Percentiles rank a stretch among this genome's conserved stretches.
These are phyloP conservation scores for Trichechus manatus DNA, from an alignment of 2,113 vertebrate genomes.

Conservation along the genomic window DNA sequence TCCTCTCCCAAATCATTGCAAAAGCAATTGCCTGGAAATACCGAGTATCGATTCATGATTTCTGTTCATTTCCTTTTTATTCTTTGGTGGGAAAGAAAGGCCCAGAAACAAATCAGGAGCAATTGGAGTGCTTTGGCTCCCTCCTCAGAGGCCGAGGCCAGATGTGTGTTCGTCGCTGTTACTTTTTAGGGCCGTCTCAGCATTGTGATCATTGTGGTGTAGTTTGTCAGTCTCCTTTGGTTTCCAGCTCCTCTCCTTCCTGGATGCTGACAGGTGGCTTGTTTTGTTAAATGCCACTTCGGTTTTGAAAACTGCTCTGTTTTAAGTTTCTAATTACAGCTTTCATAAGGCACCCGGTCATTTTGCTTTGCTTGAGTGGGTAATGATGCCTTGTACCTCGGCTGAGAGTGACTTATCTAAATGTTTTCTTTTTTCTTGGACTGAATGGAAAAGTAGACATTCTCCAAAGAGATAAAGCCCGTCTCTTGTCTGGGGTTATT, in stretches of 20 bases:
- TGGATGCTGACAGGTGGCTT: conserved; percentile 63
- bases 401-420: conserved; percentile 22
- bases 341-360: conserved; percentile 63
- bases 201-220: not conserved
- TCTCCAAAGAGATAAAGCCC: not conserved
- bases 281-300: conserved; percentile 70
- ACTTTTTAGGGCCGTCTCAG: not conserved
- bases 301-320: conserved; percentile 58
- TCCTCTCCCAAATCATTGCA: not conserved
- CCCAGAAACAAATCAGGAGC: not conserved
- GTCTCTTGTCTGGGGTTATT: not conserved
- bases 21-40: conserved; percentile 55
- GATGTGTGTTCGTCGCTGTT: not conserved
- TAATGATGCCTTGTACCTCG: not conserved
- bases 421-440: conserved; percentile 25
- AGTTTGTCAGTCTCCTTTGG: not conserved
- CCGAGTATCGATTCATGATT: conserved; percentile 27
- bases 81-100: conserved; percentile 43
- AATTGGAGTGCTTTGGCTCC: not conserved
- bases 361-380: conserved; percentile 66
- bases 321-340: conserved; percentile 72
- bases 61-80: conserved; percentile 61
- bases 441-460: not conserved
- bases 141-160: not conserved
- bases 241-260: not conserved